phyloP scores from a whole-genome alignment of 2,113 vertebrate genomes.

The Scophthalmus maximus region DNA sequence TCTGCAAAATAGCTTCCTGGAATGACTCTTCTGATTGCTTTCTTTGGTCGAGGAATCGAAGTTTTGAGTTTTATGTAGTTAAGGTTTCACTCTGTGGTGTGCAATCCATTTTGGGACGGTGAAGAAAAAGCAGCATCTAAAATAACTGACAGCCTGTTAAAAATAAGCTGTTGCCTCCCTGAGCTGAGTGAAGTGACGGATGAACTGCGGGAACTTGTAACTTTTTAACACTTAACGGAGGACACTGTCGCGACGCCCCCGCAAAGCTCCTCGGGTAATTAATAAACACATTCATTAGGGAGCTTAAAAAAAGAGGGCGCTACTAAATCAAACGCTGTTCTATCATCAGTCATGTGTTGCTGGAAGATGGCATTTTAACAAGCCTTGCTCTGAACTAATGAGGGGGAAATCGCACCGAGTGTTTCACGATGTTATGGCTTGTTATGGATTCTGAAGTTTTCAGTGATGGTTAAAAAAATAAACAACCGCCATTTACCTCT shows the following conservation, averaged over 20 bases:
- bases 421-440: conserved; percentile 46
- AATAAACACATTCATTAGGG: conserved; percentile 60
- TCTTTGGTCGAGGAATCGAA: conserved; percentile 35
- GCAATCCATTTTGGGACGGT: conserved; percentile 40
- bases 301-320: conserved; percentile 39
- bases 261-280: conserved; percentile 52
- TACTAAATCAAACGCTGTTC: conserved; percentile 50
- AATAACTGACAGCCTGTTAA: conserved; percentile 28
- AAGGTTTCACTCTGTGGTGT: conserved; percentile 22
- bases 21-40: conserved; percentile 53
- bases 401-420: conserved; percentile 31
- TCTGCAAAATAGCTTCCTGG: conserved; percentile 50
- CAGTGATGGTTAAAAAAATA: conserved; percentile 41
- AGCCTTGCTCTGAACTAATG: conserved; percentile 61
- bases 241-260: conserved; percentile 24
- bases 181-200: conserved; percentile 22
- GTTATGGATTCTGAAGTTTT: conserved; percentile 39
- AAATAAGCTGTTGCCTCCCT: conserved; percentile 34
- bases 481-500: conserved; percentile 9
- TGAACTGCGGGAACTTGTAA: conserved; percentile 31
- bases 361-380: conserved; percentile 66
- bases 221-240: conserved; percentile 32
- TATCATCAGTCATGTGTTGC: conserved; percentile 56
- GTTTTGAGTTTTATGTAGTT: conserved; percentile 51
- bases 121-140: conserved; percentile 3